Percentiles rank a stretch among this genome's conserved stretches.
Conservation (phyloP, 1,140 invertebrate genomes). For the Pogonognathellus flavescens region DNA sequence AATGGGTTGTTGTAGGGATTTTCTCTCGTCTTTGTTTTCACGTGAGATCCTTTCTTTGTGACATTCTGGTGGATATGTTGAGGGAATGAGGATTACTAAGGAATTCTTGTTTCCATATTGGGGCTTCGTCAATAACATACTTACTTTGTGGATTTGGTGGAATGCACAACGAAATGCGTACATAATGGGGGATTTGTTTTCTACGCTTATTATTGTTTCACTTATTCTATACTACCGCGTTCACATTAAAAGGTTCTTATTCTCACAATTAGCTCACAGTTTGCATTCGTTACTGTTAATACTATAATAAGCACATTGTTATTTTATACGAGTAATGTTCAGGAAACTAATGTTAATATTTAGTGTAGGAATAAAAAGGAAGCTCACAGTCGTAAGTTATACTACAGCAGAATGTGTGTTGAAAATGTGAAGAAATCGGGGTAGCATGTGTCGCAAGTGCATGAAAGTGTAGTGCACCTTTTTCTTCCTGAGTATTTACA, state of each 20-base stretch:
- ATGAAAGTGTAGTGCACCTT: background rate
- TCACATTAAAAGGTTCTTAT: too few species aligned
- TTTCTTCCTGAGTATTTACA: background rate
- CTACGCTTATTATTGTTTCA: conserved; percentile 14
- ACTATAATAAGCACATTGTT: background rate
- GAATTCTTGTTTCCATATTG: conserved; percentile 14
- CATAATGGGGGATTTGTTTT: conserved; percentile 33
- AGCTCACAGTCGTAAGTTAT: background rate
- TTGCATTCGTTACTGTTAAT: too few species aligned
- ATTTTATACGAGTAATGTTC: background rate
- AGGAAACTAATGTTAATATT: background rate
- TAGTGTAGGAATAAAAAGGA: too few species aligned
- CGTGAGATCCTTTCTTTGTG: conserved; percentile 1
- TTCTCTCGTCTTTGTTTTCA: conserved; percentile 40
- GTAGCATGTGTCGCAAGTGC: conserved; percentile 28
- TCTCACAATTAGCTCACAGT: too few species aligned
- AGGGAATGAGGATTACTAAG: conserved; percentile 26
- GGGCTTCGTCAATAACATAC: background rate
- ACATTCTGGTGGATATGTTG: background rate
- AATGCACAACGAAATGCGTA: conserved; percentile 27
- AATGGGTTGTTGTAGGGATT: conserved; percentile 22
- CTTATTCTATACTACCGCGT: too few species aligned
- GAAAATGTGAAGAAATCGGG: background rate
- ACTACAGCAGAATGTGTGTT: background rate
- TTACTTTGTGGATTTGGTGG: conserved; percentile 40